phyloP scores from a whole-genome alignment of 2,113 vertebrate species.

The Talpa occidentalis region DNA sequence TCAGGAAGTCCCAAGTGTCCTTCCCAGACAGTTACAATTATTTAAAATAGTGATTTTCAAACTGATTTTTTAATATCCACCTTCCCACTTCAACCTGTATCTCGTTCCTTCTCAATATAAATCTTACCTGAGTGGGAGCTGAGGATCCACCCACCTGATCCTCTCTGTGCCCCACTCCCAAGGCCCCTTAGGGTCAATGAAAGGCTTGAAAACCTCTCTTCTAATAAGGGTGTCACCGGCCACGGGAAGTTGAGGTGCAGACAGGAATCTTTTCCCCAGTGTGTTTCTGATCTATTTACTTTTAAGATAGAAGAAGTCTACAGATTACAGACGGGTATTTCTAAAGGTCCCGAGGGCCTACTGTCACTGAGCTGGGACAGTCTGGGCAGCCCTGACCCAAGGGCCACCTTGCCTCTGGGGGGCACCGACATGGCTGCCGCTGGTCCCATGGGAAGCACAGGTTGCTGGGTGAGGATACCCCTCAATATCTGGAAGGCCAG shows the following conservation, averaged over 20 bases:
- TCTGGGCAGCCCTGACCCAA: background rate
- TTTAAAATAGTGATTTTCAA: background rate
- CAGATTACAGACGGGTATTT: accelerated
- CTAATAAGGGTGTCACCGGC: background rate
- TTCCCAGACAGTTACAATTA: background rate
- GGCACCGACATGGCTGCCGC: background rate
- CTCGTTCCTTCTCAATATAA: background rate
- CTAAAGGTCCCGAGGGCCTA: background rate
- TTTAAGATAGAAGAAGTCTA: background rate
- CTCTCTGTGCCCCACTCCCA: background rate
- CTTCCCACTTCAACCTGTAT: background rate
- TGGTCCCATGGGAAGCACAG: background rate
- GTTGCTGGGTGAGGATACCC: background rate
- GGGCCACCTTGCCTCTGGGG: background rate
- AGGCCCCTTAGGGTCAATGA: background rate
- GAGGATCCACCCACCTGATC: background rate
- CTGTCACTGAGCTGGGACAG: background rate
- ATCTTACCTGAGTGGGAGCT: background rate
- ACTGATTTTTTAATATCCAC: background rate
- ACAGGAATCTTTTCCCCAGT: background rate
- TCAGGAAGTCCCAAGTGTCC: background rate
- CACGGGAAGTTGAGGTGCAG: background rate
- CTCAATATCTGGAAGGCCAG: background rate
- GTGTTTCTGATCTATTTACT: background rate
- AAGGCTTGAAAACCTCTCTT: background rate